Evolutionary conservation across 2,888 invertebrate species (phyloP), one percentile per base, ranked within the genome.

Genomic region (Hypomecis atomaria): DNA sequence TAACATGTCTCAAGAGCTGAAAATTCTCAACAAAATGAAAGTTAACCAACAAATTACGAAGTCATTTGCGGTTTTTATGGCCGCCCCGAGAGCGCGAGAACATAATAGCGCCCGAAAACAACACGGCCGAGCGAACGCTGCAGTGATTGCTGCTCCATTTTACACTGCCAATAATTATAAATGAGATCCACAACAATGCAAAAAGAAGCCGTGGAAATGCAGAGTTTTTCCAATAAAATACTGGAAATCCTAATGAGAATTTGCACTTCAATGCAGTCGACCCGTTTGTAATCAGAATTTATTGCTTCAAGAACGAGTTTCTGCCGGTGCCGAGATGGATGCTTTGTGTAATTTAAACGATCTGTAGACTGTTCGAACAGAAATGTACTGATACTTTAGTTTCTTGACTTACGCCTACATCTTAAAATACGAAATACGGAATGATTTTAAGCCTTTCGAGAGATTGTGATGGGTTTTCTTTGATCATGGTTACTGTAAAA

Each of bases 231-330:
- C 73, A 78, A 77, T 78, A 75, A 80, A 70, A 77, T 69, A 67
- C 72, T 54, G 69, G 68, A 73, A 77, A 78, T 77, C 72, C 70
- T 78, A 84, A 82, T 82, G 79, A 82, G 78, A 80, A 80, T 86
- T 84, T 81, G 79, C 79, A 79, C 74, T 82, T 73, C 73, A 80
- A 81, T 82, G 83, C 85, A 79, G 78, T 76, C 76, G 75, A 73
- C 69, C 70, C 71, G 74, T 66, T 74, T 71, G 74, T 85, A 83
- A 86, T 86, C 78, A 79, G 77, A 83, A 85, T 85, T 84, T 86
- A 86, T 85, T 82, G 84, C 83, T 77, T 68, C 69, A 71, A 74
- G 71, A 78, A 79, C 77, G 77, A 78, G 78, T 81, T 84, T 80
- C 73, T 80, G 77, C 77, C 72, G 73, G 73, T 76, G 73, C 72